Base-by-base conservation (phyloP, 2,797 vertebrate species). In the Myotis planiceps region DNA sequence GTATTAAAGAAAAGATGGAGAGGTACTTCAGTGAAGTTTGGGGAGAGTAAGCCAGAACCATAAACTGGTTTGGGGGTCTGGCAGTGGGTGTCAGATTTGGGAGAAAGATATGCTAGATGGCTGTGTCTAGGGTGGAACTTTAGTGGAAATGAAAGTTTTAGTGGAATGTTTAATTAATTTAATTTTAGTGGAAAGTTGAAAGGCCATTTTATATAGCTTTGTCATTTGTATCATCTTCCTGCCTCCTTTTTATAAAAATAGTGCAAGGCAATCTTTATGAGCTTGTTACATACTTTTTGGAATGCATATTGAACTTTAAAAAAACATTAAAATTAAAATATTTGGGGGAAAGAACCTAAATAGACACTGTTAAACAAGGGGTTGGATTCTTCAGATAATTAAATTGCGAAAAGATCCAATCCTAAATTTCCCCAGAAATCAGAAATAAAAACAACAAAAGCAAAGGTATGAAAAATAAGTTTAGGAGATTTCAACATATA, bases 321-420 rank as follows among this genome's bases (percentile, higher is more conserved):
- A 79, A 91, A 87, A 39, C 53, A 39, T 65, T 53, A 80, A 89
- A 68, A 65, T 90, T 69, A 65, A 88, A 47, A 86, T 55, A 55
- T 19, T 90, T 7, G 3, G 4, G 4, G 2, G 1, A 51, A 25
- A 47, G 51, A 80, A 76, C 21, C 6, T 53, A 68, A 63, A 39
- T 25, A 89, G n/a, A 75, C 12, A 63, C 9, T 12, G 19, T 78
- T 79, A 72, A 91, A 91, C 23, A 91, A 60, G 12, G 42, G 55
- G 66, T 29, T 84, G 25, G 34, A 51, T 78, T 88, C 83, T 90
- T 23, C 7, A 83, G 32, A 72, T 49, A 66, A 66, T 0, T 88
- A 65, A 88, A 72, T 49, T 75, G 49, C 15, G 19, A 74, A 84
- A 89, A 89, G 39, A 60, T 34, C 16, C 42, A 74, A 84, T 87